Conservation (phyloP, 1,140 invertebrate genomes). For the Drosophila takahashii region DNA sequence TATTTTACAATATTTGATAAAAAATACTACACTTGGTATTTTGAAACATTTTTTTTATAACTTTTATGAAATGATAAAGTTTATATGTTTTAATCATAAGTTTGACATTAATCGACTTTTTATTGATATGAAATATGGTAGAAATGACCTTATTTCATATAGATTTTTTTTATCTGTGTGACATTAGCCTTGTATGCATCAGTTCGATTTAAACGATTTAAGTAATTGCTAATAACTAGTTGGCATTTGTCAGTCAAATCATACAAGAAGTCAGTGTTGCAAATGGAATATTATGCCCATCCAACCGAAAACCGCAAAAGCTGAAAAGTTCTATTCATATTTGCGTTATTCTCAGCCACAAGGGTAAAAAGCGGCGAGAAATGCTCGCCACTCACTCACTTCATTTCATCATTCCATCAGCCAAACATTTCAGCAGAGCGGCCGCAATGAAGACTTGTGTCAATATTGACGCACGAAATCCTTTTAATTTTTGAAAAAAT, state of each 20-base stretch:
- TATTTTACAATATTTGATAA: no score
- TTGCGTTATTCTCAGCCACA: conserved; percentile 31
- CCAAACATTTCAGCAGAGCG: conserved; percentile 24
- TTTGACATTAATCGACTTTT: no score
- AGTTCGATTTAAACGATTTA: neutral
- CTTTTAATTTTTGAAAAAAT: conserved; percentile 77
- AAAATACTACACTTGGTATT: neutral
- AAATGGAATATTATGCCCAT: neutral
- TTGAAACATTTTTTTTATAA: neutral
- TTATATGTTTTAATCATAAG: no score
- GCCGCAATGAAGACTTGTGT: conserved; percentile 68
- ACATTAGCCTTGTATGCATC: no score
- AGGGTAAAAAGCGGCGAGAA: conserved; percentile 17
- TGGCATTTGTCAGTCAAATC: neutral
- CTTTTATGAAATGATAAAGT: no score
- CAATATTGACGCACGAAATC: conserved; percentile 77
- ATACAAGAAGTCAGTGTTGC: neutral
- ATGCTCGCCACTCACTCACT: conserved; percentile 16
- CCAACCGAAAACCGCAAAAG: conserved; percentile 24
- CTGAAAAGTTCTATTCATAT: conserved; percentile 40
- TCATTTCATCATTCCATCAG: conserved; percentile 33
- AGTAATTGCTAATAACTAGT: neutral
- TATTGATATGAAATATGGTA: no score
- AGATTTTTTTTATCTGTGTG: no score
- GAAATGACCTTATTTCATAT: no score